phyloP scores from a whole-genome alignment of 1,140 invertebrate genomes.

The Papilio xuthus region DNA sequence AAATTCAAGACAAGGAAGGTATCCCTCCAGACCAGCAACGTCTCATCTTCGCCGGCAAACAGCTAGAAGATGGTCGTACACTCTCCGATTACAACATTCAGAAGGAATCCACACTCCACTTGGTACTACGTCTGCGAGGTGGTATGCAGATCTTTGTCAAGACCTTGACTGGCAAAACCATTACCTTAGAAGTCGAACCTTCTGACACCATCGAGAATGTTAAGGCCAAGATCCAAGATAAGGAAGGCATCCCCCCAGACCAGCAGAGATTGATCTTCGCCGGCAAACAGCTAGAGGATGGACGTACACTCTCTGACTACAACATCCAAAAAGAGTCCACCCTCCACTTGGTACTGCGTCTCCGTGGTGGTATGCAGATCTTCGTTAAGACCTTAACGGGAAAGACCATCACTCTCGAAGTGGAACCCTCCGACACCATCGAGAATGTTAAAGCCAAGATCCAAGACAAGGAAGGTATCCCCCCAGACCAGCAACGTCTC shows the following conservation, averaged over 20 bases:
- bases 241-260: conserved; percentile 20
- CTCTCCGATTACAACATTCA: conserved; percentile 13
- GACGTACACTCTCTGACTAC: conserved; percentile 3
- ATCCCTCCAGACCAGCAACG: conserved; percentile 18
- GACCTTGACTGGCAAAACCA: background rate
- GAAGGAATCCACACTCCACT: conserved; percentile 15
- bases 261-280: background rate
- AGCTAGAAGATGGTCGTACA: conserved; percentile 14
- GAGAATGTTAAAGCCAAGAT: conserved; percentile 13
- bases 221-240: conserved; percentile 18
- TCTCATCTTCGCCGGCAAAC: conserved; percentile 10
- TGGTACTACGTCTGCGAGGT: conserved; percentile 3
- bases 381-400: conserved; percentile 6
- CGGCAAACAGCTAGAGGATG: conserved; percentile 12
- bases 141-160: conserved; percentile 25
- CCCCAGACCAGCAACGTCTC: conserved; percentile 3
- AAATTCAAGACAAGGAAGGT: conserved; percentile 20
- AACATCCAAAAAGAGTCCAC: conserved; percentile 20
- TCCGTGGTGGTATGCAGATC: conserved; percentile 24
- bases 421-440: background rate
- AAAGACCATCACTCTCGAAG: conserved; percentile 7
- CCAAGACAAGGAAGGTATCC: conserved; percentile 10
- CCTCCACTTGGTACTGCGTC: conserved; percentile 3
- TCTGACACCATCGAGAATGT: conserved; percentile 23
- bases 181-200: conserved; percentile 1